phyloP scores from a whole-genome alignment of 1,140 invertebrate species.

The Drosophila malerkotliana region DNA sequence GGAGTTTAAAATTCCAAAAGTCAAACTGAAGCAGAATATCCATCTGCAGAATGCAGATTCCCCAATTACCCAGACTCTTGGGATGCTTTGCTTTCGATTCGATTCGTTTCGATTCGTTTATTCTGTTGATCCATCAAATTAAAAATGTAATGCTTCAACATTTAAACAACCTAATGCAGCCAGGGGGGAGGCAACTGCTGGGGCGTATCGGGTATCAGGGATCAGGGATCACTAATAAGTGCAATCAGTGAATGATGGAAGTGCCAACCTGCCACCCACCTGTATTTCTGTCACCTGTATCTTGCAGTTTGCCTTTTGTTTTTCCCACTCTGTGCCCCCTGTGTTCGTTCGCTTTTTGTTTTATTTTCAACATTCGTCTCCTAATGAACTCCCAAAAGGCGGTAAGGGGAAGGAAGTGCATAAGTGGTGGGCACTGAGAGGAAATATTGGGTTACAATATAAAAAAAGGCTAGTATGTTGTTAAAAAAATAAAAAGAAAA shows the following conservation, averaged over 20 bases:
- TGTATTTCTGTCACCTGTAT: slow-evolving; percentile 1
- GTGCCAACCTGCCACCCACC: background rate
- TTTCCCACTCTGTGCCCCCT: slow-evolving; percentile 13
- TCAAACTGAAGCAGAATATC: slow-evolving; percentile 51
- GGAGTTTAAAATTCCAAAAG: slow-evolving; percentile 26
- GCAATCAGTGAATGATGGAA: slow-evolving; percentile 61
- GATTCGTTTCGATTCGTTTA: slow-evolving; percentile 69
- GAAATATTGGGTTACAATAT: background rate
- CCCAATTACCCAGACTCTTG: slow-evolving; percentile 63
- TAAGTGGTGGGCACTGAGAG: background rate
- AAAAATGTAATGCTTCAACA: slow-evolving; percentile 81
- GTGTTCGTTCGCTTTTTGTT: slow-evolving; percentile 43
- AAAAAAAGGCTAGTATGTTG: too few species aligned
- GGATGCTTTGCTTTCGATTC: slow-evolving; percentile 53
- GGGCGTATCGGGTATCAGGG: background rate
- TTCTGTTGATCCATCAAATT: slow-evolving; percentile 83
- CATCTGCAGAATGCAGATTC: background rate
- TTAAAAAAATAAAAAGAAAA: too few species aligned
- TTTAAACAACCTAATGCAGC: slow-evolving; percentile 69
- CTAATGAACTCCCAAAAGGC: slow-evolving; percentile 66
- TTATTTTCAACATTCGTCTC: slow-evolving; percentile 70
- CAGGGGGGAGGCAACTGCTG: background rate
- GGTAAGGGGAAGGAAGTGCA: background rate
- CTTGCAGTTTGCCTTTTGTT: slow-evolving; percentile 56
- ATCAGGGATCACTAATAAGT: slow-evolving; percentile 71